Conservation (phyloP, 2,888 invertebrate species). For the Theodoxus fluviatilis region DNA sequence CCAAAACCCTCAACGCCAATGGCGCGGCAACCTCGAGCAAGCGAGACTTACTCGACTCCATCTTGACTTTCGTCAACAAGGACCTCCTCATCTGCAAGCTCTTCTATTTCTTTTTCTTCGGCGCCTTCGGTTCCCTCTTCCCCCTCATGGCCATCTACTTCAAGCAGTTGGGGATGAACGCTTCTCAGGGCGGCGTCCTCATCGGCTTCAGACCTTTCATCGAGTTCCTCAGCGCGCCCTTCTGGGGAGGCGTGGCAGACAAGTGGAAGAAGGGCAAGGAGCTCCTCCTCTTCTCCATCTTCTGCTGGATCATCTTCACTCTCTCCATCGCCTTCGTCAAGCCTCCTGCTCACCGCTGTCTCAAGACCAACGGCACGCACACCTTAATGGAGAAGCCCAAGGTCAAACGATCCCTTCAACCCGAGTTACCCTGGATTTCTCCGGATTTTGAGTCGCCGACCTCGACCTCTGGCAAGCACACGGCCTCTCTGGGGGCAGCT, state of each 20-base stretch:
- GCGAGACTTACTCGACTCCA: slow-evolving; percentile 51
- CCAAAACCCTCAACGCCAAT: slow-evolving; percentile 30
- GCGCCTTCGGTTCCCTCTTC: slow-evolving; percentile 96
- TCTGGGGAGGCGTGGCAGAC: slow-evolving; percentile 96
- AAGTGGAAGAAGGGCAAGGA: slow-evolving; percentile 72
- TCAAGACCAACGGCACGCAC: slow-evolving; percentile 73
- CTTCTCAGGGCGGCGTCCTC: slow-evolving; percentile 84
- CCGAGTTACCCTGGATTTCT: too few relatives aligned
- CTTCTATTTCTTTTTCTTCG: slow-evolving; percentile 99
- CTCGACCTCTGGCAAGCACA: too few relatives aligned
- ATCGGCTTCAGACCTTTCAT: slow-evolving; percentile 96
- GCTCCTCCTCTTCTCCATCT: slow-evolving; percentile 85
- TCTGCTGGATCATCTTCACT: slow-evolving; percentile 96
- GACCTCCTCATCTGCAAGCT: slow-evolving; percentile 87
- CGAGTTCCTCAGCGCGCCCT: slow-evolving; percentile 95
- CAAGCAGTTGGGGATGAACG: slow-evolving; percentile 99
- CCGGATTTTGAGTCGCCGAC: too few relatives aligned
- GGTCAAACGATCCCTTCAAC: too few relatives aligned
- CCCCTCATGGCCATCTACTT: slow-evolving; percentile 99
- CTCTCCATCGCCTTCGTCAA: slow-evolving; percentile 94
- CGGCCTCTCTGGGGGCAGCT: too few relatives aligned
- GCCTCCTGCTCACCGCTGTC: slow-evolving; percentile 90
- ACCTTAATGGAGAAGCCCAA: slow-evolving; percentile 58
- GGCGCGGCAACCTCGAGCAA: not conserved
- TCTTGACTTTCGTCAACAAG: slow-evolving; percentile 53